These are phyloP conservation scores for Vultur gryphus DNA, from an alignment of 2,797 vertebrate species.

Conservation along the genomic window DNA sequence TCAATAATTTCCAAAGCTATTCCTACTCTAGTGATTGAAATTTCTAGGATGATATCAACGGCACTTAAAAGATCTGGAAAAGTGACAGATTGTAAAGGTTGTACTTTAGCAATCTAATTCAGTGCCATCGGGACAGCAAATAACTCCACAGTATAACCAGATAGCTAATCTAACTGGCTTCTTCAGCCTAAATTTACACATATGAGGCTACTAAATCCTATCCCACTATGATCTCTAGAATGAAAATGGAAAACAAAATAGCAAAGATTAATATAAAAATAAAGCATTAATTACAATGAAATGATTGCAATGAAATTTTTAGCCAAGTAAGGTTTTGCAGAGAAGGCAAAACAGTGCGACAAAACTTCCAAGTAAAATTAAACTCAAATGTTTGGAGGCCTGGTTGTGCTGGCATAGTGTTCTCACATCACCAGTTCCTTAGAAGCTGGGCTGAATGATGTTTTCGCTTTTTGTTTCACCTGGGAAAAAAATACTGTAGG, in stretches of 20 bases:
- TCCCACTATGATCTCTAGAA: not conserved
- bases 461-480: not conserved
- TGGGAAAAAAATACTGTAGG: not conserved
- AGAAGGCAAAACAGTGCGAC: not conserved
- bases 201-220: not conserved
- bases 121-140: slow-evolving; percentile 63
- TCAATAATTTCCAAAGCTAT: slow-evolving; percentile 75
- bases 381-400: not conserved
- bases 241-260: not conserved
- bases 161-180: slow-evolving; percentile 62
- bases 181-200: not conserved
- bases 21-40: slow-evolving; percentile 72
- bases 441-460: not conserved
- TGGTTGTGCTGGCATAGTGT: not conserved
- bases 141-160: slow-evolving; percentile 62
- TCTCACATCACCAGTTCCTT: not conserved
- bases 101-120: slow-evolving; percentile 72
- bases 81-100: slow-evolving; percentile 75
- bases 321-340: not conserved
- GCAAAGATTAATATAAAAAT: not conserved
- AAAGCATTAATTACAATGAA: not conserved
- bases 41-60: slow-evolving; percentile 70
- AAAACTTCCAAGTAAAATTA: not conserved
- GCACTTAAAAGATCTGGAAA: slow-evolving; percentile 73
- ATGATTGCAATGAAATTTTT: not conserved